phyloP scores from a whole-genome alignment of 2,797 vertebrate species.

The Eulemur albifrons region DNA sequence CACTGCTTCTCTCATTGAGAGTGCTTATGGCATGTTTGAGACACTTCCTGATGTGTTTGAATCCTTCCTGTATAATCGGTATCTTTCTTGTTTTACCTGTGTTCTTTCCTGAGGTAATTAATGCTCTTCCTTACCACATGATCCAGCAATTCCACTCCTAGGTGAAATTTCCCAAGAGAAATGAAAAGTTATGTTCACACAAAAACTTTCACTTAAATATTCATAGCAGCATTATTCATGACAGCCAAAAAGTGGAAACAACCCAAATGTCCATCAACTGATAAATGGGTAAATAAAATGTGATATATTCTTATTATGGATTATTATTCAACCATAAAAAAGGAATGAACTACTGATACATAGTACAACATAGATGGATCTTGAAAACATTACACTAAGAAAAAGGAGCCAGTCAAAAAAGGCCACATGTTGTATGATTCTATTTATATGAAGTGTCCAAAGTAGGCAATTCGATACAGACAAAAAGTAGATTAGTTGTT shows the following conservation, averaged over 20 bases:
- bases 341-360: neutral
- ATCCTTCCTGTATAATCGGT: slow-evolving; percentile 8
- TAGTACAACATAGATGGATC: neutral
- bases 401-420: slow-evolving; percentile 8
- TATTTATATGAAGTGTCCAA: neutral
- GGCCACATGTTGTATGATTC: neutral
- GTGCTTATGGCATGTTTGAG: neutral
- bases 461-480: neutral
- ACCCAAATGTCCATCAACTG: neutral
- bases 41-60: neutral
- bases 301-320: neutral
- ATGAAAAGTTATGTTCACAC: neutral
- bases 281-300: slow-evolving; percentile 16
- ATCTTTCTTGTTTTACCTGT: slow-evolving; percentile 30
- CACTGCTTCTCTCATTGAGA: neutral
- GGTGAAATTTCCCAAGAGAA: neutral
- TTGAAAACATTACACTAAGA: neutral
- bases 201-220: slow-evolving; percentile 34
- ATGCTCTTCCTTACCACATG: slow-evolving; percentile 21
- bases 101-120: neutral
- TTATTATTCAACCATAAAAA: slow-evolving; percentile 28
- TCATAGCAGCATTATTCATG: neutral
- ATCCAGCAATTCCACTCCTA: neutral
- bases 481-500: neutral
- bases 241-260: neutral